Conservation (phyloP, 2,797 vertebrate species). For the Ciconia nigra region DNA sequence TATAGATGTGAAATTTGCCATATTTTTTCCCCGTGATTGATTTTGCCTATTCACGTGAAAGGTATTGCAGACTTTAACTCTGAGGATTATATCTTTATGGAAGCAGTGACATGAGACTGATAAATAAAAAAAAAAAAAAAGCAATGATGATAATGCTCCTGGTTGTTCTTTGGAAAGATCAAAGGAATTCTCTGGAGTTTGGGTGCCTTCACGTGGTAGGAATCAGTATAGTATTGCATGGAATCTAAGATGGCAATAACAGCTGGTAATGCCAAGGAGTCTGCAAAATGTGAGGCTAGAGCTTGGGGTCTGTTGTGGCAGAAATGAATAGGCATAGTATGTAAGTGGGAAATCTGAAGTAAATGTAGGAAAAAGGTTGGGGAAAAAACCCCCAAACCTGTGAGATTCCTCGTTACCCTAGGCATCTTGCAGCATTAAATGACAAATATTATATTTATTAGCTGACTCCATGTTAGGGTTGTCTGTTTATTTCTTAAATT, state of each 20-base stretch:
- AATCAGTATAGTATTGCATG: neutral
- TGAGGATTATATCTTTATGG: neutral
- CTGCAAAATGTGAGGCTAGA: neutral
- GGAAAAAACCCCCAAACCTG: neutral
- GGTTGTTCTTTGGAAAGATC: neutral
- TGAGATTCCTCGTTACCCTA: neutral
- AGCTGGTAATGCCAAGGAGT: neutral
- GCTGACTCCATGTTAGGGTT: neutral
- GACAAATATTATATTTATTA: neutral
- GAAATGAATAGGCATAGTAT: neutral
- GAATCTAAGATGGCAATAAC: neutral
- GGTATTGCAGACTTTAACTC: neutral
- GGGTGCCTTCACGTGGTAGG: neutral
- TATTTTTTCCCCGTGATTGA: fast-evolving
- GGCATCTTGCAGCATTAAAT: neutral
- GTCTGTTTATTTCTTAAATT: neutral
- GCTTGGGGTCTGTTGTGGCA: neutral
- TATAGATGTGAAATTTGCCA: neutral
- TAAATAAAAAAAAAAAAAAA: neutral
- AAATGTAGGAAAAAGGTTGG: neutral
- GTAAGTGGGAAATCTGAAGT: neutral
- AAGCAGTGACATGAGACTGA: neutral
- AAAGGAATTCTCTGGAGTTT: neutral
- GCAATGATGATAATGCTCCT: fast-evolving
- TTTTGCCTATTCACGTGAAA: neutral